Percentiles rank a stretch among this genome's conserved stretches.
Conservation (phyloP, 2,888 invertebrate genomes). For the Caenorhabditis sp. region DNA sequence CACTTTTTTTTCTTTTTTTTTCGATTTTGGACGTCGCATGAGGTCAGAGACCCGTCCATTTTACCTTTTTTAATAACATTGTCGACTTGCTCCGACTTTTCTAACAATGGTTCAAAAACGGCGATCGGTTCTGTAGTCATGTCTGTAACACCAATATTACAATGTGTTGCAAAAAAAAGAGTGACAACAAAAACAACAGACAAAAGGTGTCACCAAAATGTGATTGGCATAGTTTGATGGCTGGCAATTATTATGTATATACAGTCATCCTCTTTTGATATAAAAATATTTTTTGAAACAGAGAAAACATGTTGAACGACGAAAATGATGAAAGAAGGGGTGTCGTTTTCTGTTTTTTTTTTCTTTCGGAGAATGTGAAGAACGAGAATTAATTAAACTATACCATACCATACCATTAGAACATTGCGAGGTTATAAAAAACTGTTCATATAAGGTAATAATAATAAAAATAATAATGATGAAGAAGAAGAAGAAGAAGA, state of each 20-base stretch:
- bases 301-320: background rate
- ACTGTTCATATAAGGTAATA: background rate
- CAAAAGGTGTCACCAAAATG: background rate
- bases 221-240: background rate
- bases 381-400: background rate
- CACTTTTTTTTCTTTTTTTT: no score
- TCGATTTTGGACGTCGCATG: no score
- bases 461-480: constrained; percentile 3
- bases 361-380: background rate
- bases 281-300: background rate
- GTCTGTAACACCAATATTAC: background rate
- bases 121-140: background rate
- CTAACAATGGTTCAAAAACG: background rate
- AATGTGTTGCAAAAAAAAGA: background rate
- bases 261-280: background rate
- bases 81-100: background rate
- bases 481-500: background rate
- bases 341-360: constrained; percentile 7
- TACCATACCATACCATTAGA: background rate
- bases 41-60: no score
- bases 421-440: background rate
- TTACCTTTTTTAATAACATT: background rate
- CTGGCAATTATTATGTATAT: constrained; percentile 1
- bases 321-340: no score
- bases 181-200: background rate